Evolutionary conservation across 2,797 vertebrate genomes (phyloP).

Genomic region (Heliangelus exortis): DNA sequence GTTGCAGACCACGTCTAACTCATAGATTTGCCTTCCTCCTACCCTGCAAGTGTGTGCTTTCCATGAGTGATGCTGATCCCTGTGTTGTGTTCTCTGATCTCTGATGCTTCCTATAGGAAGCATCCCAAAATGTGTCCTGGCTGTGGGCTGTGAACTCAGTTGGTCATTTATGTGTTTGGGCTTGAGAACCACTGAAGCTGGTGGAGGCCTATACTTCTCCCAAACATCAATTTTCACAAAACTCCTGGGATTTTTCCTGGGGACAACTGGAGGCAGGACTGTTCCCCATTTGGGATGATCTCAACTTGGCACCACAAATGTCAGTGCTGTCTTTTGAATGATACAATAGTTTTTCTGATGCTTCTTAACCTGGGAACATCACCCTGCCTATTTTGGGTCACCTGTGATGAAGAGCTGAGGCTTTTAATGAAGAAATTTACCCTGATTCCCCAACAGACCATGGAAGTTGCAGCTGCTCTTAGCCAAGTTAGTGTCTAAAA

Average conservation of each 20-base stretch:
- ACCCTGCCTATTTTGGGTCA: background rate
- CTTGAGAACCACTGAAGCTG: background rate
- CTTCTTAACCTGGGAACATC: background rate
- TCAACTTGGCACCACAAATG: background rate
- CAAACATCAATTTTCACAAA: background rate
- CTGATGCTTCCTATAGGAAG: too few relatives aligned
- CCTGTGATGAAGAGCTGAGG: background rate
- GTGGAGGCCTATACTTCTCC: background rate
- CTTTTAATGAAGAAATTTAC: background rate
- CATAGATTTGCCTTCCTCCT: background rate
- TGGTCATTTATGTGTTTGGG: fast-evolving
- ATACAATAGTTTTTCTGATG: background rate
- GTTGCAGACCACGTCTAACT: background rate
- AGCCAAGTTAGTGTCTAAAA: background rate
- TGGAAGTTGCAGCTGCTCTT: background rate
- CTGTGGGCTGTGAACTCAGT: background rate
- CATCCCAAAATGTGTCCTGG: background rate
- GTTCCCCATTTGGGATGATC: background rate
- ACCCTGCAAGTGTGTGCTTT: background rate
- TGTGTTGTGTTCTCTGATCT: background rate
- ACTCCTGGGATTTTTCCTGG: background rate
- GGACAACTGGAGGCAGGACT: background rate
- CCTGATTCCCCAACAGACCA: background rate
- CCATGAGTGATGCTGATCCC: background rate
- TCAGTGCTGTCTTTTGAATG: background rate